Evolutionary conservation across 1,140 invertebrate species (phyloP), one percentile per base, ranked within the genome.

Genomic region (Matsumurasca onukii): DNA sequence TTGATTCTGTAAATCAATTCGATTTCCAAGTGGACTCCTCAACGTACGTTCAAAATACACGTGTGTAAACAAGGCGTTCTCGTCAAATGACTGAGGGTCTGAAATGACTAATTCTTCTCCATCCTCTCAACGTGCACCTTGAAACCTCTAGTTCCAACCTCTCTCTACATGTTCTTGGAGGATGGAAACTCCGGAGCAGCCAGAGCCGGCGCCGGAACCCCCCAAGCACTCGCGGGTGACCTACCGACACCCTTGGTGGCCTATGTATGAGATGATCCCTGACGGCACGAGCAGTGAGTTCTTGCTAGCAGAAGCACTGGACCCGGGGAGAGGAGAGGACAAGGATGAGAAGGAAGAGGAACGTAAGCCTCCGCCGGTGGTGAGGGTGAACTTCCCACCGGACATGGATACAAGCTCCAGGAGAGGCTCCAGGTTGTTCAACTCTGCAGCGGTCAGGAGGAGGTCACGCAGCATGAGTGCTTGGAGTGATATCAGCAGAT

Each of bases 401-500:
- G 80, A 84, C 45, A 77, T 83, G 30, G 84, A 84, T 62, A 80
- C 88, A 52, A 78, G 86, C 69, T 80, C 86, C 17, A 84, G 87
- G 61, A 83, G 82, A 70, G 77, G 80, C n/a, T 76, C 80, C 65
- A 70, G 80, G 70, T 77, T 80, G 25, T 73, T 79, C 71, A 73
- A 75, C 0, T 75, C 77, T 69, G 69, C 77, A 77, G 79, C 74
- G 78, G 78, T 78, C 71, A 73, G 84, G 72, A 78, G 87, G 75
- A 75, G 89, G 68, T 82, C 87, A 0, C 75, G 88, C n/a, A 91
- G 89, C 69, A 90, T 92, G 90, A 92, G 90, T 75, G 90, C 89
- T 2, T 92, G 90, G 90, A 91, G 89, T 76, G 90, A 92, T 75
- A 86, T 92, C 75, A 91, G 89, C 71, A 83, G 89, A 52, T 91